Evolutionary conservation across 2,888 invertebrate genomes (phyloP), one percentile per base, ranked within the genome.

Genomic region (Eurois occulta): DNA sequence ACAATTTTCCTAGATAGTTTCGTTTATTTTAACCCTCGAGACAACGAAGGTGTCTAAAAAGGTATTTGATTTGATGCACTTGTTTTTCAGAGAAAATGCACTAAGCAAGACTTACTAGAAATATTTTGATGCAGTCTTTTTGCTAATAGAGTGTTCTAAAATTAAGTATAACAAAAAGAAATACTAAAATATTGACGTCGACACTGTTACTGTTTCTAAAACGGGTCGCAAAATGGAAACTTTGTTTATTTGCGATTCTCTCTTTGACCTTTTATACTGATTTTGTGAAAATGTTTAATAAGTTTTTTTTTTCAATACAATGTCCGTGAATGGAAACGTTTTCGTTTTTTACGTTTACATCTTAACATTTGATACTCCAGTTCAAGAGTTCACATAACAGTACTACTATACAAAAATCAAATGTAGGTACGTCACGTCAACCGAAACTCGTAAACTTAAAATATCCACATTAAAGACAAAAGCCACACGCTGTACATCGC

Each of bases 401-500:
- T 16, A 28, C 2, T 16, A 58, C n/a, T n/a, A 0, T 11, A 55
- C 55, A 11, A 55, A 21, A 52, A 52, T 0, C 24, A 24, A n/a
- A 52, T 3, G 8, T n/a, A 55, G n/a, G 24, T n/a, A 55, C 52
- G 24, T 1, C 16, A 28, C 28, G 28, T 58, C 55, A 58, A 58
- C 1, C 13, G 16, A 58, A 58, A 13, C n/a, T 58, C 28, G n/a
- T 16, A 58, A 28, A 32, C 60, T 60, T 16, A n/a, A n/a, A 60
- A 60, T 8, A 18, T 58, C 16, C 16, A 10, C 8, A 41, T 65
- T n/a, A 41, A 41, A 55, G 16, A 43, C 0, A 28, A 46, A 13
- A 11, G 7, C 52, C 81, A 75, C 87, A 86, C 11, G 21, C 87
- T 86, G 85, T 87, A 78, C 16, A 52, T 80, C 13, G 73, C 65